phyloP scores from a whole-genome alignment of 2,888 invertebrate genomes.

The Oligia fasciuncula region DNA sequence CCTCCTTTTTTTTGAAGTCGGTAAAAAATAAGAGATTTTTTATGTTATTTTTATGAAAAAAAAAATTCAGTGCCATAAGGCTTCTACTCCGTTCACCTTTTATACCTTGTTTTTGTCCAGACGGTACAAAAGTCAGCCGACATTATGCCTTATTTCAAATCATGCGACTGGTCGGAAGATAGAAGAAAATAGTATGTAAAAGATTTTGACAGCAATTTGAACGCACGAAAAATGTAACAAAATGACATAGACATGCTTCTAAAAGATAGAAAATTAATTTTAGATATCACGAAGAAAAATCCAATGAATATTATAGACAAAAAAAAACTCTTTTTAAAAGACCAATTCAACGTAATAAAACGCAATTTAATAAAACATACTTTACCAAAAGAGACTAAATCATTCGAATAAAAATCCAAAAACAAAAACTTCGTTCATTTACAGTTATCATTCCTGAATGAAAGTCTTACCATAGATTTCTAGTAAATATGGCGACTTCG shows the following conservation, averaged over 20 bases:
- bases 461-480: constrained; percentile 83
- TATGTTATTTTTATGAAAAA: neutral
- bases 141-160: neutral
- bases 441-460: constrained; percentile 53
- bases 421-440: constrained; percentile 25
- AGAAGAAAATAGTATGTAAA: neutral
- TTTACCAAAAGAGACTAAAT: constrained; percentile 28
- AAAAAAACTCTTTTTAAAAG: neutral
- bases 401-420: constrained; percentile 11
- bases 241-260: constrained; percentile 11
- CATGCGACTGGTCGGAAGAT: constrained; percentile 27
- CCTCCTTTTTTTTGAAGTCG: too few relatives aligned
- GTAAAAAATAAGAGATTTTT: too few relatives aligned
- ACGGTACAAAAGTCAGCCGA: neutral
- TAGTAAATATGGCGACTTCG: constrained; percentile 79
- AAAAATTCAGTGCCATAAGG: too few relatives aligned
- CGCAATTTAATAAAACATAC: constrained; percentile 2
- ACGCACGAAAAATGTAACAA: neutral
- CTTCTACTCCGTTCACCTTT: too few relatives aligned
- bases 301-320: constrained; percentile 18
- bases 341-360: neutral
- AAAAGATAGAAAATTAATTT: neutral
- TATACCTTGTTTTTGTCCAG: too few relatives aligned
- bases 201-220: neutral
- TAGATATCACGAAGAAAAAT: neutral